Evolutionary conservation across 1,140 invertebrate genomes (phyloP).

Genomic region (Phymorhynchus buccinoides): DNA sequence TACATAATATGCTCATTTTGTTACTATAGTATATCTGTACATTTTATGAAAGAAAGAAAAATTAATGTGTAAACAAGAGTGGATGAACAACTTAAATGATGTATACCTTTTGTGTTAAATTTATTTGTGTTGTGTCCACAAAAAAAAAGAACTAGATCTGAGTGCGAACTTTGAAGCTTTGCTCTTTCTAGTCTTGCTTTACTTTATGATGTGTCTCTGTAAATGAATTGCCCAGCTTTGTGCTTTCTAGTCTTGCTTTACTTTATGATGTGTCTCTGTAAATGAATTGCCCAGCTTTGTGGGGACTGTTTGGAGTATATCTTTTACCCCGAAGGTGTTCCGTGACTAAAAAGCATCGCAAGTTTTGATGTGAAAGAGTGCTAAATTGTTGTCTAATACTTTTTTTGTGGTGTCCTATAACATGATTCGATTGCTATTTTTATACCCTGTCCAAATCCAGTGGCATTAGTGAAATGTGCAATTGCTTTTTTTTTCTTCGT

Average conservation of each 20-base stretch:
- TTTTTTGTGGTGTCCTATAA: neutral
- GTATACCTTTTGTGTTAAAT: neutral
- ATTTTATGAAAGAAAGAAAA: neutral
- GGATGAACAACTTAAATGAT: neutral
- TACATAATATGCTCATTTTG: too few species aligned
- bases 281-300: neutral
- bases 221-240: neutral
- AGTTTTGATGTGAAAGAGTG: neutral
- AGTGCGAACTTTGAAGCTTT: neutral
- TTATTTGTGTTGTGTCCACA: neutral
- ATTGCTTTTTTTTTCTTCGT: neutral
- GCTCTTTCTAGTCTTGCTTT: neutral
- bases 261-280: neutral
- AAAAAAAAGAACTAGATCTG: neutral
- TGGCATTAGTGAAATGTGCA: neutral
- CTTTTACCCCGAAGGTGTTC: neutral
- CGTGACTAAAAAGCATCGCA: neutral
- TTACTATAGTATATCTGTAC: too few species aligned
- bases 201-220: neutral
- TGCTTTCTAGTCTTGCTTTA: neutral
- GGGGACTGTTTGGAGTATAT: neutral
- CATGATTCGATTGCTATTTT: neutral
- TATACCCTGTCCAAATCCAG: neutral
- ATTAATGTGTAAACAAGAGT: neutral
- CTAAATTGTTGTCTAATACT: neutral